A percentile compares a stretch with the other conserved stretches of the same genome.
These are phyloP conservation scores for Podarcis siculus DNA, from an alignment of 2,797 vertebrate genomes.

Conservation along the genomic window DNA sequence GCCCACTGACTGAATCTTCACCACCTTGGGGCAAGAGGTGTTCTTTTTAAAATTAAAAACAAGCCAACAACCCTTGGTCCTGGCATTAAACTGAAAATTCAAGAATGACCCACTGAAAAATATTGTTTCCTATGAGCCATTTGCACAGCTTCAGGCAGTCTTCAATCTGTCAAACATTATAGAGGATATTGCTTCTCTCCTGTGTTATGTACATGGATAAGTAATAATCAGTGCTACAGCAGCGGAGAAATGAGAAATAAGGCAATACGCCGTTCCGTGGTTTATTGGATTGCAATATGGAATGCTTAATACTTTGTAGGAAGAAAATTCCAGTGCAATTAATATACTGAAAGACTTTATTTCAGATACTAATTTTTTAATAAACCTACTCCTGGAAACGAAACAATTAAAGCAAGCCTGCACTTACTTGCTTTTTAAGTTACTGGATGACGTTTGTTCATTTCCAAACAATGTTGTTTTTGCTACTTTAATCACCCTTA, in stretches of 20 bases:
- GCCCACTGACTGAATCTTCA: neutral
- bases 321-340: conserved; percentile 7
- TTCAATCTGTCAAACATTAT: neutral
- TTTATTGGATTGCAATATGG: neutral
- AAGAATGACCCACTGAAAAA: neutral
- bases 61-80: neutral
- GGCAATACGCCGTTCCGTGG: neutral
- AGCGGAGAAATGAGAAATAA: neutral
- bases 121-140: neutral
- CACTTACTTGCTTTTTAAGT: conserved; percentile 5
- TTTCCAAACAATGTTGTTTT: neutral
- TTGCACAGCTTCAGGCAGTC: neutral
- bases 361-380: neutral
- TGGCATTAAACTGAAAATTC: neutral
- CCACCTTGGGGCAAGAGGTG: neutral
- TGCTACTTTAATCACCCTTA: conserved; percentile 25
- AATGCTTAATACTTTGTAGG: neutral
- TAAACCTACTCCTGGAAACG: neutral
- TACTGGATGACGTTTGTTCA: neutral
- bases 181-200: neutral
- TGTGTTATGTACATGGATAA: neutral
- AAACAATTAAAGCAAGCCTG: neutral
- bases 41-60: neutral
- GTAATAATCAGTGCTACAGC: neutral
- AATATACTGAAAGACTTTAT: neutral